phyloP scores from a whole-genome alignment of 2,888 invertebrate genomes.

The Phengaris arion region DNA sequence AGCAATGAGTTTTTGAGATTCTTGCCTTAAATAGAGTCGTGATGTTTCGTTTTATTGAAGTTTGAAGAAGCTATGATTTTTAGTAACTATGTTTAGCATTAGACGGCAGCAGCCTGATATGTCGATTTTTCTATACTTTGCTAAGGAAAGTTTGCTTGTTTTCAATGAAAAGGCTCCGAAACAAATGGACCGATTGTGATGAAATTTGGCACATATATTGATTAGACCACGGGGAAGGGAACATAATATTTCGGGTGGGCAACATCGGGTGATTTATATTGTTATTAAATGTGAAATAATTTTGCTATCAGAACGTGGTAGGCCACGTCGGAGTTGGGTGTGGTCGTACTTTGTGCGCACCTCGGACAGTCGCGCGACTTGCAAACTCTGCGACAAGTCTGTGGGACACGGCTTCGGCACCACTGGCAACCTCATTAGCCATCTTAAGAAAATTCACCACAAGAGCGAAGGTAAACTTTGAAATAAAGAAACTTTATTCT shows the following conservation, averaged over 20 bases:
- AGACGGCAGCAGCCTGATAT: too few relatives aligned
- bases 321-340: constrained; percentile 65
- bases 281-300: neutral
- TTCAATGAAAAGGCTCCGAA: too few relatives aligned
- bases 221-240: too few relatives aligned
- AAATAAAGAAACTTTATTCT: neutral
- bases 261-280: neutral
- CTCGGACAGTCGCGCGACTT: constrained; percentile 59
- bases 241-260: neutral
- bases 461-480: constrained; percentile 56
- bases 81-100: too few relatives aligned
- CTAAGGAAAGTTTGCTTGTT: too few relatives aligned
- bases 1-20: too few relatives aligned
- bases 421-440: constrained; percentile 73
- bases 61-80: too few relatives aligned
- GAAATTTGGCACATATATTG: too few relatives aligned
- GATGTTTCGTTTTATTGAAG: too few relatives aligned
- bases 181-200: too few relatives aligned
- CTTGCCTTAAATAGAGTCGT: too few relatives aligned
- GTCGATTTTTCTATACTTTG: too few relatives aligned
- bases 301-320: constrained; percentile 31
- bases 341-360: constrained; percentile 68
- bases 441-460: constrained; percentile 69
- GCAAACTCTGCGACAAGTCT: constrained; percentile 63
- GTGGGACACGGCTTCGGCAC: constrained; percentile 72